Evolutionary conservation across 2,113 vertebrate species (phyloP).

Genomic region (Mesitornis unicolor): DNA sequence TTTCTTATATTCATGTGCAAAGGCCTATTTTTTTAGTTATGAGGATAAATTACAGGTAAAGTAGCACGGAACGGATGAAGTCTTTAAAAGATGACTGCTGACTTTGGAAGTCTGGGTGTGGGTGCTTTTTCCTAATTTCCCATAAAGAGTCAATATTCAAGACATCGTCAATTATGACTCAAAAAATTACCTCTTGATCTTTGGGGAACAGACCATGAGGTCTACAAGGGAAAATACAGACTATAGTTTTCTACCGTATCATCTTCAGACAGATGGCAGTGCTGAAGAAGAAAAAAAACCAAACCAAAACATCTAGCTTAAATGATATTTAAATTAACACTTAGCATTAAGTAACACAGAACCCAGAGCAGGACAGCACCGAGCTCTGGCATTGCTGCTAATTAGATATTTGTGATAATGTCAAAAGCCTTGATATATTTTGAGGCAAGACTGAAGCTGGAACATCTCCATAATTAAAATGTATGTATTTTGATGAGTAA

Average conservation of each 20-base stretch:
- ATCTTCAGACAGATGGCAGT: background rate
- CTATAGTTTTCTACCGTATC: background rate
- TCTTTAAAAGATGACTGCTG: background rate
- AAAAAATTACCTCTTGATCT: background rate
- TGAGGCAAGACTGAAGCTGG: background rate
- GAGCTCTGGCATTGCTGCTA: background rate
- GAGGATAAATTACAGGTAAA: background rate
- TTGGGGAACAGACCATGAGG: background rate
- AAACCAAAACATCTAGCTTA: background rate
- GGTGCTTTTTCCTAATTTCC: background rate
- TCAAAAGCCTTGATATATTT: background rate
- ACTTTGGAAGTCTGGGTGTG: background rate
- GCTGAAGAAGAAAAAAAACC: background rate
- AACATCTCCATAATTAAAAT: background rate
- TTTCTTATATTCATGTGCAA: background rate
- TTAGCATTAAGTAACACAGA: background rate
- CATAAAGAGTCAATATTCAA: background rate
- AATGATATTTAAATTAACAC: background rate
- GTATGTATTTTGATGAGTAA: background rate
- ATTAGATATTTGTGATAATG: background rate
- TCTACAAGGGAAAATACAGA: background rate
- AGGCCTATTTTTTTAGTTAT: background rate
- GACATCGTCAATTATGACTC: background rate
- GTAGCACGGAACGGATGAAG: background rate
- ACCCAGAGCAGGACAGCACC: background rate